phyloP scores from a whole-genome alignment of 2,888 invertebrate species.

The Antitype chi region DNA sequence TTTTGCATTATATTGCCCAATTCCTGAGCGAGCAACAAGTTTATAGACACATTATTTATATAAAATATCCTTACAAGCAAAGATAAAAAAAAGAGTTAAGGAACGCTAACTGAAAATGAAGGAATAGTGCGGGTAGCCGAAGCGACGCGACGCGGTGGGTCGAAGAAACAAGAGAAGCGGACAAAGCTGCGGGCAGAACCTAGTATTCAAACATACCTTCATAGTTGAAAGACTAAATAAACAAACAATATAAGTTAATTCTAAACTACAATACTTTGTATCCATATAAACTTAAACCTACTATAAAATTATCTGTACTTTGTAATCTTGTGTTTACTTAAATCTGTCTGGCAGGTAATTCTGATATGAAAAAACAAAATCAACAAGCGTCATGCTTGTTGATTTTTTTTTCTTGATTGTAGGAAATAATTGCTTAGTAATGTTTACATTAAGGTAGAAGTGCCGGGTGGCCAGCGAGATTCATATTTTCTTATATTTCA shows the following conservation, averaged over 20 bases:
- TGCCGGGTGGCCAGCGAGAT: no score
- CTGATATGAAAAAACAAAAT: constrained; percentile 9
- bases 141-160: background rate
- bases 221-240: background rate
- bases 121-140: background rate
- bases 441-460: background rate
- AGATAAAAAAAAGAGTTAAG: background rate
- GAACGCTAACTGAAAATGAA: background rate
- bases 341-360: constrained; percentile 8
- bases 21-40: background rate
- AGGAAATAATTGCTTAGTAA: background rate
- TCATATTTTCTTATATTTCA: no score
- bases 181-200: background rate
- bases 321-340: constrained; percentile 35
- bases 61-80: background rate
- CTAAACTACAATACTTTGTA: background rate
- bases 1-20: background rate
- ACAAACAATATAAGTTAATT: background rate
- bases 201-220: background rate
- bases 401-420: no score
- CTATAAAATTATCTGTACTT: constrained; percentile 17
- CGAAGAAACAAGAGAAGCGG: background rate
- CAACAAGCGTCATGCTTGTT: constrained; percentile 19
- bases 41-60: background rate
- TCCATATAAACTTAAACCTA: constrained; percentile 3